Percentiles rank a stretch among this genome's conserved stretches.
These are phyloP conservation scores for Fistularia commersonii DNA, from an alignment of 2,797 vertebrate species.

Conservation along the genomic window DNA sequence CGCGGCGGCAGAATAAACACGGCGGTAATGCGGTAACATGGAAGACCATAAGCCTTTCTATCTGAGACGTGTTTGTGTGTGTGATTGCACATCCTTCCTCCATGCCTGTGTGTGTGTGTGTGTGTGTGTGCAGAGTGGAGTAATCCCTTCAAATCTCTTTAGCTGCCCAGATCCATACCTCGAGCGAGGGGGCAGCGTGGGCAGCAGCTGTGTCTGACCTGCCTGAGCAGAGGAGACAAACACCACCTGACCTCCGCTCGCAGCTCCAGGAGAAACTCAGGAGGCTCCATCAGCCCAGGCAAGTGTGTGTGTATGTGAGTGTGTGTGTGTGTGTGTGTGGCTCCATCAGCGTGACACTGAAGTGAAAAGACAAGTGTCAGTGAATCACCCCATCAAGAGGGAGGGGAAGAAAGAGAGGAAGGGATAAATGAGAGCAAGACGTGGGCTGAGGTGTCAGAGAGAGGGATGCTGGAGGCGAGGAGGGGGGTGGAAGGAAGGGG, in stretches of 20 bases:
- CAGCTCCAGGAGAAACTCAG: slow-evolving; percentile 23
- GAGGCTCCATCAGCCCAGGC: slow-evolving; percentile 9
- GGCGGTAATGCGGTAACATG: slow-evolving; percentile 3
- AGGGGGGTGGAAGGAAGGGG: not conserved
- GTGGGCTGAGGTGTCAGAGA: not conserved
- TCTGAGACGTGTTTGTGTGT: slow-evolving; percentile 9
- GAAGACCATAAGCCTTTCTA: slow-evolving; percentile 2
- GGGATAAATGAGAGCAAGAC: not conserved
- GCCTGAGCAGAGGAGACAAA: slow-evolving; percentile 30
- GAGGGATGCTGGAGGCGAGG: not conserved
- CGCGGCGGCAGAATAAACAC: slow-evolving; percentile 10
- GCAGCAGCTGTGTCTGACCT: slow-evolving; percentile 52
- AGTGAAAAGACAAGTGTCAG: slow-evolving; percentile 47
- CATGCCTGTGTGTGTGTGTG: slow-evolving; percentile 12
- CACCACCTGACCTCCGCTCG: slow-evolving; percentile 38
- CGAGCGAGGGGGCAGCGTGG: slow-evolving; percentile 34
- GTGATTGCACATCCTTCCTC: not conserved
- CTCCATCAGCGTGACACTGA: slow-evolving; percentile 23
- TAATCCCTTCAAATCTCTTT: slow-evolving; percentile 59
- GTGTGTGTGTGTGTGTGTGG: slow-evolving; percentile 3
- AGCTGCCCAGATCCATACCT: slow-evolving; percentile 49
- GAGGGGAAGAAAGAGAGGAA: not conserved
- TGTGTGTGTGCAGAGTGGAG: slow-evolving; percentile 20
- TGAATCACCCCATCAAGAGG: not conserved
- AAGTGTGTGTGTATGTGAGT: slow-evolving; percentile 3